Conservation (phyloP, 1,140 invertebrate genomes). For the Eriocheir sinensis region DNA sequence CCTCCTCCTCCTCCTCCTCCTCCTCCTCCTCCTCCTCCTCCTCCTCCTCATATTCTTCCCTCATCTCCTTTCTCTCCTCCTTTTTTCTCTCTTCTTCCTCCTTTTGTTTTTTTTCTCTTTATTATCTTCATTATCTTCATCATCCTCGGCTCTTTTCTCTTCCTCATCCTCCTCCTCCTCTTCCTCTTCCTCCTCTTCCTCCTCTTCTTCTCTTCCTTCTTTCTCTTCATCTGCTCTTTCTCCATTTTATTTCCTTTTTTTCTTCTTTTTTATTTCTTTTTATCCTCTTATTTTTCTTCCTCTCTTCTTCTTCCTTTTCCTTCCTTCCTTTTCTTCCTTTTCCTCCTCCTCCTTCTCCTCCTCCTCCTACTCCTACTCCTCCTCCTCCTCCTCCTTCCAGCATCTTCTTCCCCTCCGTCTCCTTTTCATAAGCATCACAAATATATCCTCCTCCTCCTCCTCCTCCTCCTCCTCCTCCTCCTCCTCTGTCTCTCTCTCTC, state of each 20-base stretch:
- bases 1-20: background rate
- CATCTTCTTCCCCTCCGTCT: too few species aligned
- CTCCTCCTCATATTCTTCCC: background rate
- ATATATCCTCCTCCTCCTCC: too few species aligned
- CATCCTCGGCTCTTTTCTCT: background rate
- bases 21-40: background rate
- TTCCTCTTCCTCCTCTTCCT: background rate
- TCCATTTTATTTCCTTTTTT: background rate
- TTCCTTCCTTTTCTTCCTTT: background rate
- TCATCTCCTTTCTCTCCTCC: background rate
- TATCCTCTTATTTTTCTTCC: background rate
- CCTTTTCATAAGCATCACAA: too few species aligned
- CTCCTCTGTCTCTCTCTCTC: background rate
- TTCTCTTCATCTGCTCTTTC: background rate
- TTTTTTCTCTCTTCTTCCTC: background rate
- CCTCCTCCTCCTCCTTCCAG: too few species aligned
- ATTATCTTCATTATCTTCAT: background rate
- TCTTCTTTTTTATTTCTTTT: background rate
- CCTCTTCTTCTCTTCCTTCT: background rate
- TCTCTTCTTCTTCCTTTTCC: too few species aligned
- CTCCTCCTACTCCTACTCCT: too few species aligned
- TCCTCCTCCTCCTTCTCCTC: background rate
- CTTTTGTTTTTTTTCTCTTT: background rate
- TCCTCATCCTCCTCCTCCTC: background rate
- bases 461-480: too few species aligned